Base-by-base conservation (phyloP, 2,888 invertebrate genomes). In the Gastracanthus pulcherrimus region DNA sequence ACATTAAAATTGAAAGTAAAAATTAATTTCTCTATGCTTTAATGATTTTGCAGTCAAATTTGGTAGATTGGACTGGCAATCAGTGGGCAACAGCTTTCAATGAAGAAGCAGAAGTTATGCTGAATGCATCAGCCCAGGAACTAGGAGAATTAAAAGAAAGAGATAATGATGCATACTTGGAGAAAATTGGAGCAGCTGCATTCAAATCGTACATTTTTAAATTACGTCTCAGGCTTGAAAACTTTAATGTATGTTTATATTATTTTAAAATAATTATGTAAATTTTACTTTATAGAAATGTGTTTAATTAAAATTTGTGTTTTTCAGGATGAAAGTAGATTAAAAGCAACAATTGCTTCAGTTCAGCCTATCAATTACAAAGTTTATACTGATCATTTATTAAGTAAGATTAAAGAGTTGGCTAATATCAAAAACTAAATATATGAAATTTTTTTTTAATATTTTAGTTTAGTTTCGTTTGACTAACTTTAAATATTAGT, bases 31-130 rank as follows among this genome's bases (percentile, higher is more conserved):
- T n/a, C 26, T 36, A 19, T 55, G 6, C 66, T 76, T 78, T 41
- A 71, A 5, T 31, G 16, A 60, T 60, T 55, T 48, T 66, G n/a
- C 19, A 98, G 97, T 94, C 96, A 85, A 97, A 95, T 89, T 93
- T 99, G 76, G 96, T 96, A 0, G 99, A 99, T 92, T 96, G 95
- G 91, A 96, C 97, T 1, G 97, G 96, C 71, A 96, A 96, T 91
- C 95, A 96, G 85, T 99, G 99, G 96, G 95, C 96, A 9, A 98
- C 98, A 1, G 95, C 97, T 84, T 99, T 99, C 93, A 97, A 95
- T 87, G 96, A 96, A 66, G 93, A 95, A 34, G 97, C 96, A 0
- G 98, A 98, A 90, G 93, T 94, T 78, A 92, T 99, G 83, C 90
- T 98, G 29, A 96, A 95, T 4, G 93, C 92, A 75, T 92, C 93